Evolutionary conservation across 2,113 vertebrate species (phyloP), one percentile per base, ranked within the genome.

Genomic region (Crotalus helleri): DNA sequence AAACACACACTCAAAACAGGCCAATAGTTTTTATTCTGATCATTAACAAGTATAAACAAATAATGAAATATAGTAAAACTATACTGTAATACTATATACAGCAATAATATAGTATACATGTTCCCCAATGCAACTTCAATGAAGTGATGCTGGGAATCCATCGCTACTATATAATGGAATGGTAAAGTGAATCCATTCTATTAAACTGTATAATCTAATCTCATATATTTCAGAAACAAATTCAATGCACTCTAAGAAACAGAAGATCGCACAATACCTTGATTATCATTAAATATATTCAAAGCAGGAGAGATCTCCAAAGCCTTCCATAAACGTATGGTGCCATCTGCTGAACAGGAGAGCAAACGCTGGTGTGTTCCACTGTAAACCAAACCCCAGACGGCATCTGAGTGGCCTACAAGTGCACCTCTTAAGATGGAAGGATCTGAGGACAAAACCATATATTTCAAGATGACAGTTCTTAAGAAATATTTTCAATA

Each of bases 291-390:
- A 97, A 99, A 99, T 59, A 99, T 94, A 58, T 97, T 98, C 2
- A 99, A 97, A 93, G 99, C 98, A 3, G 99, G 99, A 86, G 98
- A 97, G 24, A 97, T 96, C 97, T 98, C 98, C 57, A 98, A 97
- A 92, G 99, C 97, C 39, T 98, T 98, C 99, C 99, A 99, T 3
- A 99, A 96, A 85, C 99, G 98, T 91, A 99, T 98, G 5, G 99
- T 99, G 93, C 99, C 99, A 90, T 99, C 99, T 39, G 98, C 99
- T n/a, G 99, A 99, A 95, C 99, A 99, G 90, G 99, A 99, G 85
- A 99, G 97, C 96, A 99, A 97, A 86, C 98, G 98, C 94, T 99
- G 99, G 96, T 99, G 99, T 17, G 97, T 96, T 5, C 98, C 98
- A 94, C 99, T 99, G 95, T 99, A 99, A 85, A 99, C 99, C 96